Conservation (phyloP, 2,113 vertebrate species). For the Neotoma lepida region DNA sequence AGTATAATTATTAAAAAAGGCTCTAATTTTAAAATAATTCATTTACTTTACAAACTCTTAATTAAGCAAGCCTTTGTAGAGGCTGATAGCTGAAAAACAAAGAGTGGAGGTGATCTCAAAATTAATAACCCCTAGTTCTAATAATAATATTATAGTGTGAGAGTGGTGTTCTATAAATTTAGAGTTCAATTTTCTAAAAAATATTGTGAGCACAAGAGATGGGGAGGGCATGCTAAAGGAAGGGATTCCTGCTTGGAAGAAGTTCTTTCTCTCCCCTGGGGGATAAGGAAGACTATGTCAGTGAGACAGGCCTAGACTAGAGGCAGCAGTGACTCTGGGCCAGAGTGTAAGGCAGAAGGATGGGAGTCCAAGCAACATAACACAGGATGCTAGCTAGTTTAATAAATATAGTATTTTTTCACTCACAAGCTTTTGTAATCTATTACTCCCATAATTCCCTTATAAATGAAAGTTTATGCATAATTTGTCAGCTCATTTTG, state of each 20-base stretch:
- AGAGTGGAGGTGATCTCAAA: neutral
- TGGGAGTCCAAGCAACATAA: neutral
- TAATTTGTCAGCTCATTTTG: neutral
- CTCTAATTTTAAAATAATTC: neutral
- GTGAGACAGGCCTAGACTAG: fast-evolving
- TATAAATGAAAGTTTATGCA: neutral
- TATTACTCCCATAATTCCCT: neutral
- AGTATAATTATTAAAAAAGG: neutral
- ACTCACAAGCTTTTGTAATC: neutral
- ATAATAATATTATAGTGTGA: neutral
- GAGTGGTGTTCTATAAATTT: neutral
- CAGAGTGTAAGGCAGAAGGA: fast-evolving
- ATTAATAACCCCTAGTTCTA: neutral
- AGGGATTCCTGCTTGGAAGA: neutral
- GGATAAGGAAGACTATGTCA: neutral
- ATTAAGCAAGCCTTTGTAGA: neutral
- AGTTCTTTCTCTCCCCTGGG: neutral
- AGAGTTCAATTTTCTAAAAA: neutral
- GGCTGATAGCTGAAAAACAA: neutral
- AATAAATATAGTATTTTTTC: neutral
- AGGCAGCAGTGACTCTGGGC: fast-evolving
- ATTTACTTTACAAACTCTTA: neutral
- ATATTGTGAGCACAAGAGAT: neutral
- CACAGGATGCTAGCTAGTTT: neutral
- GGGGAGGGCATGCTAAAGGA: neutral